Evolutionary conservation across 2,888 invertebrate genomes (phyloP).

Genomic region (Limnephilus marmoratus): DNA sequence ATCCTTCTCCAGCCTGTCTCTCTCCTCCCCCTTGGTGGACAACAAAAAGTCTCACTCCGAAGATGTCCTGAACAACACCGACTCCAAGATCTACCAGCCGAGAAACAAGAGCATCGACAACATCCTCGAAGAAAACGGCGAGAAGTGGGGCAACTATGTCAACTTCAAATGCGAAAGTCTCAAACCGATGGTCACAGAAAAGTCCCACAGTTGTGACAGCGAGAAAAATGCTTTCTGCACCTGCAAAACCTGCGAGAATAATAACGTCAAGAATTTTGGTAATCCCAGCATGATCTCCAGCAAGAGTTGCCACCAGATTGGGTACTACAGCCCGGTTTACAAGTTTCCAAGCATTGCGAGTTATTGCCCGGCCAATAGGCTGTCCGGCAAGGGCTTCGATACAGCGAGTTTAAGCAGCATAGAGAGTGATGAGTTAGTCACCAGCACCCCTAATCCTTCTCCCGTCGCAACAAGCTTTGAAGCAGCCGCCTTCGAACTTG

Average conservation of each 20-base stretch:
- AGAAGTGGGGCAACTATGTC: constrained; percentile 67
- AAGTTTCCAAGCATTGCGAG: constrained; percentile 75
- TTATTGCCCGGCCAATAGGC: constrained; percentile 70
- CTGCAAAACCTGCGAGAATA: constrained; percentile 58
- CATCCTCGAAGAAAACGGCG: constrained; percentile 66
- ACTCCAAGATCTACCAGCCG: constrained; percentile 53
- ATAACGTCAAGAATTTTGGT: constrained; percentile 33
- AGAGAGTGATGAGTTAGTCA: constrained; percentile 66
- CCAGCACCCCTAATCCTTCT: constrained; percentile 66
- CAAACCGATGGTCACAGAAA: constrained; percentile 63
- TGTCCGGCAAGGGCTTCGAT: constrained; percentile 69
- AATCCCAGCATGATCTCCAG: constrained; percentile 61
- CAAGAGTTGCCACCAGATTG: constrained; percentile 65
- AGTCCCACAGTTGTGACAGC: constrained; percentile 61
- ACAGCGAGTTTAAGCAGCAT: constrained; percentile 67
- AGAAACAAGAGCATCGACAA: constrained; percentile 67
- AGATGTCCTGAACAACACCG: constrained; percentile 59
- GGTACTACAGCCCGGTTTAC: constrained; percentile 75
- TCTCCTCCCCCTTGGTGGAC: constrained; percentile 69
- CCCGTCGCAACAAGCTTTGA: constrained; percentile 58
- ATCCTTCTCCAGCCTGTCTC: constrained; percentile 71
- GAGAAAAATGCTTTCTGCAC: constrained; percentile 61
- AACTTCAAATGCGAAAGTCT: constrained; percentile 65
- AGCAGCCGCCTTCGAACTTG: constrained; percentile 64
- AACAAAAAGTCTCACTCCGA: constrained; percentile 67